phyloP scores from a whole-genome alignment of 2,797 vertebrate species.

The Lerista edwardsae region DNA sequence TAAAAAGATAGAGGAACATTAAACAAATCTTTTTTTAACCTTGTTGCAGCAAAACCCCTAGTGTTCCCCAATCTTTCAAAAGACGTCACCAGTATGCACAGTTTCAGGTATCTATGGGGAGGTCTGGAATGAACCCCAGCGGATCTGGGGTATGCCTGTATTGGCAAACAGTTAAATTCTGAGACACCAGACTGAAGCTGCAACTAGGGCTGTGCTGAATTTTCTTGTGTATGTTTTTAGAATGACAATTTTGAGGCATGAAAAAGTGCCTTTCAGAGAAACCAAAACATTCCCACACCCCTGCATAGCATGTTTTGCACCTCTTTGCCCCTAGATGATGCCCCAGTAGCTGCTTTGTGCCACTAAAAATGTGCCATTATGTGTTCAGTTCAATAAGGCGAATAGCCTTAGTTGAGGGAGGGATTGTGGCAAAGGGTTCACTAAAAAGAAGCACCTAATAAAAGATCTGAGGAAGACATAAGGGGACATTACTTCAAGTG shows the following conservation, averaged over 20 bases:
- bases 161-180: background rate
- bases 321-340: background rate
- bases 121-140: no score
- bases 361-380: background rate
- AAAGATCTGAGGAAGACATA: no score
- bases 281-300: background rate
- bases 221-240: background rate
- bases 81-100: no score
- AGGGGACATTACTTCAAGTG: no score
- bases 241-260: background rate
- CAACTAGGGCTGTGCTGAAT: background rate
- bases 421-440: background rate
- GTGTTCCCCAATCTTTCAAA: no score
- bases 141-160: no score
- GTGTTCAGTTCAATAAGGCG: no score
- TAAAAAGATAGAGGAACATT: no score
- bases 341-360: background rate
- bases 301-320: background rate
- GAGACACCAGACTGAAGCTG: background rate
- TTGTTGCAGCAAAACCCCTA: no score
- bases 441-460: background rate
- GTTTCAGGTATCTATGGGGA: no score
- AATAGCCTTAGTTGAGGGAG: background rate
- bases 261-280: background rate
- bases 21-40: no score